Base-by-base conservation (phyloP, 1,140 invertebrate species). In the Heliothis virescens region DNA sequence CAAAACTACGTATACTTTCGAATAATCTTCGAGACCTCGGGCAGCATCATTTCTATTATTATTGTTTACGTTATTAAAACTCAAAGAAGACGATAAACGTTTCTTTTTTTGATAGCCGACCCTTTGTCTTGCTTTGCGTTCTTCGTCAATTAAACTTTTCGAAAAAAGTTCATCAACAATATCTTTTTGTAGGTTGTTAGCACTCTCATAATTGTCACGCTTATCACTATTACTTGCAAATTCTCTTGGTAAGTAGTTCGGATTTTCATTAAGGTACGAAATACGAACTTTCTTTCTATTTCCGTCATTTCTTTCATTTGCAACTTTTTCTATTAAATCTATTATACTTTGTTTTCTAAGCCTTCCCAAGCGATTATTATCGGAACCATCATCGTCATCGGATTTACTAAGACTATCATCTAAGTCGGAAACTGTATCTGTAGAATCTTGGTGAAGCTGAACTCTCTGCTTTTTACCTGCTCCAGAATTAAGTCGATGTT, bases 1-100 rank as follows among this genome's bases (percentile, higher is more conserved):
- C 29, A 90, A 65, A 71, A 92, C 80, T 41, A 92, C 76, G 34
- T 87, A 89, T 60, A 90, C 62, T 81, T 87, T 88, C n/a, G 87
- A 88, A 82, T 89, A 87, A 52, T 84, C 80, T 53, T 82, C 55
- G 13, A 81, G 53, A 71, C 50, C 55, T 41, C 15, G 26, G 0
- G 12, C 0, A 52, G 15, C 48, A 2, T 26, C 10, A 69, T 52
- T 21, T 69, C n/a, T n/a, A n/a, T 52, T 69, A 69, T n/a, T 4
- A 9, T 52, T 52, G 10, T 75, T 63, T n/a, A 48, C 1, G 0
- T 63, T 21, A 21, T 53, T n/a, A 11, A 26, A n/a, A 29, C 11
- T 63, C 1, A 18, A 18, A 47, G 15, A 10, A 21, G n/a, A 13
- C 12, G 59, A 13, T 34, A 65, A 63, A 4, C 26, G 60, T 11